phyloP scores from a whole-genome alignment of 2,888 invertebrate genomes.

The Acrocyrtus sp. region DNA sequence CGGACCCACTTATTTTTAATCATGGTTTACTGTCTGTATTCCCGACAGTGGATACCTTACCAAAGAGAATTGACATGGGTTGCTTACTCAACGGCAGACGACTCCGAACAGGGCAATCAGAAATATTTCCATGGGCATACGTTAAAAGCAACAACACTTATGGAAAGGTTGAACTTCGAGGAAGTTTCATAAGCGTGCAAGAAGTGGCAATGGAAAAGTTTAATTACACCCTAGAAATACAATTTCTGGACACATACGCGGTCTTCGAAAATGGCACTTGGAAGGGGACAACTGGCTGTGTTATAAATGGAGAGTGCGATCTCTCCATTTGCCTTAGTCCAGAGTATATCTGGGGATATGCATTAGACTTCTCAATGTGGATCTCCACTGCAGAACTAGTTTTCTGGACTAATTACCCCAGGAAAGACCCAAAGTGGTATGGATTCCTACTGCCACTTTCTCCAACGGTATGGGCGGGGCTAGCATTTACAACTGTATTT shows the following conservation, averaged over 20 bases:
- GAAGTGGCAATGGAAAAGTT: constrained; percentile 28
- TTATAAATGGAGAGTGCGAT: constrained; percentile 40
- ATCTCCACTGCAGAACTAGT: constrained; percentile 25
- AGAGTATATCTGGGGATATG: constrained; percentile 23
- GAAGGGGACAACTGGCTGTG: constrained; percentile 23
- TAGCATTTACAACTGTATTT: neutral
- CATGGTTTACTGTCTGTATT: neutral
- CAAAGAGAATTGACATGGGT: constrained; percentile 25
- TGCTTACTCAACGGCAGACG: constrained; percentile 26
- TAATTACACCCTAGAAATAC: constrained; percentile 36
- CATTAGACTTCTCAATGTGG: constrained; percentile 27
- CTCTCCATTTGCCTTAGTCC: constrained; percentile 32
- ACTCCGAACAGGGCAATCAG: constrained; percentile 27
- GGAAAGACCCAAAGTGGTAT: constrained; percentile 42
- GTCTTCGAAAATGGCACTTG: constrained; percentile 18
- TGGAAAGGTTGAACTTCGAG: constrained; percentile 4
- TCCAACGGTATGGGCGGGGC: constrained; percentile 9
- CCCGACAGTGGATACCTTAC: neutral
- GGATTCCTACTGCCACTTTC: constrained; percentile 35
- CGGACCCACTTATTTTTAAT: constrained; percentile 16
- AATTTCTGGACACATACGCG: constrained; percentile 14
- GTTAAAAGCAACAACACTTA: neutral
- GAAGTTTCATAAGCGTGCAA: constrained; percentile 26
- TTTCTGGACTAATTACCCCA: constrained; percentile 37
- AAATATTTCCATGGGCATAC: constrained; percentile 35